Conservation (phyloP, 2,113 vertebrate genomes). For the Turdus rufiventris region DNA sequence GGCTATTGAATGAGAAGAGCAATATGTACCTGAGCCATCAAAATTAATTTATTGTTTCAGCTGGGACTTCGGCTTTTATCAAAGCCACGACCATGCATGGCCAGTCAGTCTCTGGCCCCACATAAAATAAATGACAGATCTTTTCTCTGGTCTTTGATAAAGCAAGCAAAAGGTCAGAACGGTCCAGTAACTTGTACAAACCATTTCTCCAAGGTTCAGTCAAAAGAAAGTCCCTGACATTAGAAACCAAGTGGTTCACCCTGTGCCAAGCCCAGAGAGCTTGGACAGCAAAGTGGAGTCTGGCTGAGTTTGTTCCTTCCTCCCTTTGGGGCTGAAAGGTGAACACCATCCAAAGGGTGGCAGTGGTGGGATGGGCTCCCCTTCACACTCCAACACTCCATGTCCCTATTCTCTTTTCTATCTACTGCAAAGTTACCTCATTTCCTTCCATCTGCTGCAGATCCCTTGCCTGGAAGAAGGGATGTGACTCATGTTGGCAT, state of each 20-base stretch:
- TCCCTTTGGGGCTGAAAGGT: background rate
- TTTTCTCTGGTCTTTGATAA: background rate
- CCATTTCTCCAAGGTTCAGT: background rate
- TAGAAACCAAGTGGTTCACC: background rate
- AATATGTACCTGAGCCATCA: background rate
- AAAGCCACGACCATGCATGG: background rate
- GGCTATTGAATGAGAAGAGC: background rate
- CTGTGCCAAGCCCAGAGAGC: background rate
- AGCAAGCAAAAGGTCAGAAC: background rate
- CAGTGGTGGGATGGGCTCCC: background rate
- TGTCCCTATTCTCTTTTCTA: background rate
- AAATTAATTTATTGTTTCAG: background rate
- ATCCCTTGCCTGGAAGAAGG: background rate
- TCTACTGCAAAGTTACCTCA: background rate
- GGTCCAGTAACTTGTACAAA: background rate
- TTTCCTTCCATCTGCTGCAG: background rate
- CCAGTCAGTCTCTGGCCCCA: background rate
- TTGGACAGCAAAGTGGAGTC: background rate
- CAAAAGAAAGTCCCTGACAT: background rate
- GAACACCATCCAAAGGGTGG: rapidly evolving
- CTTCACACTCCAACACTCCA: background rate
- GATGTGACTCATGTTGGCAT: background rate
- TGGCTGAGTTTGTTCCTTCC: background rate
- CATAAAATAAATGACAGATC: background rate
- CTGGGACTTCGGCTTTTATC: background rate